These are phyloP conservation scores for Sclerurus mexicanus DNA, from an alignment of 2,113 vertebrate genomes.

Conservation along the genomic window DNA sequence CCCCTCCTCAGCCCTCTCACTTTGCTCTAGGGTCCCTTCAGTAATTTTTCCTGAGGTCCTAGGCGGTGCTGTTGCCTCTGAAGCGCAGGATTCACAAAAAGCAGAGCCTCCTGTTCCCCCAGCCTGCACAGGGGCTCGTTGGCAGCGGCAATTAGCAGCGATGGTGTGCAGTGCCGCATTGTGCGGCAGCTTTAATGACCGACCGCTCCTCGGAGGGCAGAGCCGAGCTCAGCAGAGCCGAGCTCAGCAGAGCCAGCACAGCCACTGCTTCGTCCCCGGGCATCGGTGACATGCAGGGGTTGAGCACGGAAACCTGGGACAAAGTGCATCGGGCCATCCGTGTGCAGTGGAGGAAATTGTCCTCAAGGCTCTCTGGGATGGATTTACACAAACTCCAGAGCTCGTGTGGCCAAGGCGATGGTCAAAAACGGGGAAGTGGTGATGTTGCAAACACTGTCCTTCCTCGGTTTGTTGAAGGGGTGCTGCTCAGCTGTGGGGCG, in stretches of 20 bases:
- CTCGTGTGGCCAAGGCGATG: accelerated
- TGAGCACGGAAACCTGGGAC: not conserved
- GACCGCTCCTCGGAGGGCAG: not conserved
- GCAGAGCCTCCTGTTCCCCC: not conserved
- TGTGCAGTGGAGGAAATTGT: not conserved
- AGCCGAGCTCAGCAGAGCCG: not conserved
- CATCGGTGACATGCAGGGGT: accelerated
- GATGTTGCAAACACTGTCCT: not conserved
- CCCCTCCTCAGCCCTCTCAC: not conserved
- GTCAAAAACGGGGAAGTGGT: not conserved
- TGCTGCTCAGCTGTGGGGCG: accelerated
- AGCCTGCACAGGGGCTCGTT: not conserved
- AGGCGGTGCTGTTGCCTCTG: not conserved
- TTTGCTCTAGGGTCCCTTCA: not conserved
- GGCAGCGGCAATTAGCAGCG: not conserved
- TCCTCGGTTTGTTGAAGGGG: not conserved
- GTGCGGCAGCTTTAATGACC: not conserved
- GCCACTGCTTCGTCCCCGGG: not conserved
- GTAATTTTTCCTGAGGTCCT: not conserved
- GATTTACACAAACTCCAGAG: not conserved
- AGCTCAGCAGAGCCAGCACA: accelerated
- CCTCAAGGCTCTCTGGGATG: accelerated
- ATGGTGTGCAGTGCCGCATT: not conserved
- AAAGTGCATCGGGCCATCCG: accelerated
- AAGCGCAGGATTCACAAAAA: not conserved